These are phyloP conservation scores for Spilarctia lutea DNA, from an alignment of 2,888 invertebrate species.

Conservation along the genomic window DNA sequence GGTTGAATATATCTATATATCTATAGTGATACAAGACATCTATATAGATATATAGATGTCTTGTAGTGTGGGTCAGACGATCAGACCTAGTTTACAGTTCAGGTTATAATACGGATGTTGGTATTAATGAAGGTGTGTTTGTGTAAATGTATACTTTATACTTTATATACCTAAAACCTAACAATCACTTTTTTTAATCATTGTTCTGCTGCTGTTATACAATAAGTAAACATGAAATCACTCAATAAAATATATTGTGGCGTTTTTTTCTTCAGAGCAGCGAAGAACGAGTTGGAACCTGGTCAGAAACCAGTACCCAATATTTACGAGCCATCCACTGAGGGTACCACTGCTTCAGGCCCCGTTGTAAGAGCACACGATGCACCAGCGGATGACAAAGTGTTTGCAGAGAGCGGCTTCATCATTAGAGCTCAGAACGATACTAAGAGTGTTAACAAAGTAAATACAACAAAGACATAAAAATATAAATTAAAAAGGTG, in stretches of 20 bases:
- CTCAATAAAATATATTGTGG: neutral
- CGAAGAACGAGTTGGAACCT: conserved; percentile 60
- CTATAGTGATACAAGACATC: too few relatives aligned
- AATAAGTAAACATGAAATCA: too few relatives aligned
- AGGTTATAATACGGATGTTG: too few relatives aligned
- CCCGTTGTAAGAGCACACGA: conserved; percentile 52
- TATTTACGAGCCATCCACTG: conserved; percentile 24
- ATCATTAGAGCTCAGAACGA: conserved; percentile 61
- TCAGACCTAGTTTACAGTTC: too few relatives aligned
- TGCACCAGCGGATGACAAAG: conserved; percentile 59
- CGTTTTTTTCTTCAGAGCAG: conserved; percentile 57
- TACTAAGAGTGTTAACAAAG: conserved; percentile 25
- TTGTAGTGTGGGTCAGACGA: too few relatives aligned
- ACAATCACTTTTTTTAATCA: too few relatives aligned
- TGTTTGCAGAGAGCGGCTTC: conserved; percentile 66
- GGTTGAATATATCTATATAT: too few relatives aligned
- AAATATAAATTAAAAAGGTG: conserved; percentile 17
- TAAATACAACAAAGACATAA: conserved; percentile 35
- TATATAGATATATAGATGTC: too few relatives aligned
- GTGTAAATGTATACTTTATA: too few relatives aligned
- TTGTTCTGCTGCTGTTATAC: too few relatives aligned
- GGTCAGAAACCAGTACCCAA: conserved; percentile 33
- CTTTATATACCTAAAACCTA: too few relatives aligned
- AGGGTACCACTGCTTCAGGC: neutral
- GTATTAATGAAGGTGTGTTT: too few relatives aligned